Base-by-base conservation (phyloP, 2,797 vertebrate genomes). In the Schizopygopsis malacanthus region DNA sequence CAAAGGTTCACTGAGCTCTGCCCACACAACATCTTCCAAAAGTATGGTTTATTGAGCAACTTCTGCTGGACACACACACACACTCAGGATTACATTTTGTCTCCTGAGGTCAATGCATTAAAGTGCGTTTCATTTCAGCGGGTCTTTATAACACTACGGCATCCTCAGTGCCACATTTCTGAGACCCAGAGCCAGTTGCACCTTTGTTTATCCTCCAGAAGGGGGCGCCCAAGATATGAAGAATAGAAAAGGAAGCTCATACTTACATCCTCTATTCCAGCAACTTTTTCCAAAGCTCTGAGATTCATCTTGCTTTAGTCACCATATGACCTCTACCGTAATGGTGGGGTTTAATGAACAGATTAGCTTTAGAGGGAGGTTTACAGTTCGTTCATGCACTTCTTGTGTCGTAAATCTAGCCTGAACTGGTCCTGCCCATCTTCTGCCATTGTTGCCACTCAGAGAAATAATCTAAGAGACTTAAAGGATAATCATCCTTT, bases 241-340 rank as follows among this genome's bases (percentile, higher is more conserved):
- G 95, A 95, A 94, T 97, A 96, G 92, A 98, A 99, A 97, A 96
- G 94, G 97, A 98, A 97, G 96, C 97, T 98, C 96, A 99, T 99
- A 99, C 98, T 99, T 99, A 99, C 98, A 99, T 99, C 97, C 97
- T 84, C 59, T 98, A 98, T 98, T 97, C 97, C 97, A 96, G 98
- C 96, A 97, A 98, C 97, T 98, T 98, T 99, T 96, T 97, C 97
- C 95, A 96, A 99, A 99, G 98, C 97, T 99, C 97, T 97, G 97
- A 97, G 97, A 97, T 99, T 99, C 98, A 99, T 99, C 98, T 99
- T 98, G 98, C 97, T 99, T 99, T 99, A 98, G 98, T 99, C 98
- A 99, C 98, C 98, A 99, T 99, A 99, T 99, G 98, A 99, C 98
- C 98, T 99, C 98, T 99, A 99, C 98, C 98, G 99, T 99, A 99